A percentile compares a stretch with the other conserved stretches of the same genome.
phyloP scores from a whole-genome alignment of 64 coral and sea anemone species.

The Montipora foliosa region DNA sequence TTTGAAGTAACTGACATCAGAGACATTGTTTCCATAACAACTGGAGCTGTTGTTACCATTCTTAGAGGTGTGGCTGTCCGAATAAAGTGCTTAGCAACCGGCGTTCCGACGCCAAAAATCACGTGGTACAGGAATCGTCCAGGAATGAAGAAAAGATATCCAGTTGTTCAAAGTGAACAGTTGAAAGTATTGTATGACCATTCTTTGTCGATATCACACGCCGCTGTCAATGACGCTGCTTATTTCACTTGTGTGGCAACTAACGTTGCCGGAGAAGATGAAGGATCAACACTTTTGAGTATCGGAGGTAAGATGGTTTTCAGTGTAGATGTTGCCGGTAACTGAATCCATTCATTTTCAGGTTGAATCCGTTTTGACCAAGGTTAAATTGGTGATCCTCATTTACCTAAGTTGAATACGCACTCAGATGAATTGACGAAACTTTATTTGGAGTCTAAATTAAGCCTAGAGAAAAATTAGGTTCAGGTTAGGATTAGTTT shows the following conservation, averaged over 20 bases:
- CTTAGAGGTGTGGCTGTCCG: slow-evolving; percentile 74
- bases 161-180: not conserved
- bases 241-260: slow-evolving; percentile 79
- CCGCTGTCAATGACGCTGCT: slow-evolving; percentile 56
- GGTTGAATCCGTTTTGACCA: not conserved
- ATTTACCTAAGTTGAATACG: too few relatives aligned
- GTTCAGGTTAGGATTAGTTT: too few relatives aligned
- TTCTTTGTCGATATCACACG: slow-evolving; percentile 72
- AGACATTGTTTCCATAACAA: slow-evolving; percentile 87
- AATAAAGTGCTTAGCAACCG: slow-evolving; percentile 79
- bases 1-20: slow-evolving; percentile 88
- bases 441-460: too few relatives aligned
- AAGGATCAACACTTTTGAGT: slow-evolving; percentile 80
- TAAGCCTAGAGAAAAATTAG: too few relatives aligned
- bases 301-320: slow-evolving; percentile 74
- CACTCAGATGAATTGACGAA: too few relatives aligned
- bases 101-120: slow-evolving; percentile 70
- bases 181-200: slow-evolving; percentile 64
- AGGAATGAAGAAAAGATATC: slow-evolving; percentile 23
- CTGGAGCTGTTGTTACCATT: slow-evolving; percentile 87
- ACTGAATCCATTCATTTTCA: not conserved
- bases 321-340: too few relatives aligned
- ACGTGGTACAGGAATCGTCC: slow-evolving; percentile 62
- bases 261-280: slow-evolving; percentile 82
- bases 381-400: too few relatives aligned